phyloP scores from a whole-genome alignment of 2,888 invertebrate genomes.

The Aproaerema taeniolella region DNA sequence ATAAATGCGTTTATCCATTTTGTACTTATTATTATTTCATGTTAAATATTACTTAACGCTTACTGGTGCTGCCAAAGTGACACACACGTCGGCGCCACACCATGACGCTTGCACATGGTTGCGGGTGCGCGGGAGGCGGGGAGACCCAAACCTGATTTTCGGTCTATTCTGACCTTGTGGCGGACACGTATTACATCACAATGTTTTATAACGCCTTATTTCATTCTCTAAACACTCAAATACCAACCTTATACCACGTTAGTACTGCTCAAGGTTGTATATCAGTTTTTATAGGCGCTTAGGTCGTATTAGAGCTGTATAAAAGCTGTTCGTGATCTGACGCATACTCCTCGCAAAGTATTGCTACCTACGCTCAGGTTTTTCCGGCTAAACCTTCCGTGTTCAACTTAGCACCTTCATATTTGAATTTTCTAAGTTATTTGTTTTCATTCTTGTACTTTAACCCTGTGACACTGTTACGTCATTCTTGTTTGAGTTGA shows the following conservation, averaged over 20 bases:
- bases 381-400: constrained; percentile 70
- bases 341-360: constrained; percentile 40
- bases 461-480: too few relatives aligned
- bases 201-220: constrained; percentile 57
- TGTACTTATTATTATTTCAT: too few relatives aligned
- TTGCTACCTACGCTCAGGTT: constrained; percentile 56
- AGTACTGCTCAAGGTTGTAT: too few relatives aligned
- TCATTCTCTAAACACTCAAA: too few relatives aligned
- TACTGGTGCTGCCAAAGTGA: too few relatives aligned
- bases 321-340: constrained; percentile 39
- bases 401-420: constrained; percentile 37
- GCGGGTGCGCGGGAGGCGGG: constrained; percentile 25
- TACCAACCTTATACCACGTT: too few relatives aligned
- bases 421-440: not conserved
- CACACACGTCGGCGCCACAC: constrained; percentile 38
- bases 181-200: constrained; percentile 70
- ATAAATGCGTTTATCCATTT: too few relatives aligned
- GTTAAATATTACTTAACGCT: too few relatives aligned
- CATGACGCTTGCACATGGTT: constrained; percentile 34
- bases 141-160: constrained; percentile 69
- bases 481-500: too few relatives aligned
- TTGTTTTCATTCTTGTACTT: too few relatives aligned
- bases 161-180: constrained; percentile 73
- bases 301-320: constrained; percentile 24
- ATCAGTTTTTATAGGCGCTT: constrained; percentile 18